Conservation (phyloP, 2,888 invertebrate genomes). For the Hypolimnas misippus region DNA sequence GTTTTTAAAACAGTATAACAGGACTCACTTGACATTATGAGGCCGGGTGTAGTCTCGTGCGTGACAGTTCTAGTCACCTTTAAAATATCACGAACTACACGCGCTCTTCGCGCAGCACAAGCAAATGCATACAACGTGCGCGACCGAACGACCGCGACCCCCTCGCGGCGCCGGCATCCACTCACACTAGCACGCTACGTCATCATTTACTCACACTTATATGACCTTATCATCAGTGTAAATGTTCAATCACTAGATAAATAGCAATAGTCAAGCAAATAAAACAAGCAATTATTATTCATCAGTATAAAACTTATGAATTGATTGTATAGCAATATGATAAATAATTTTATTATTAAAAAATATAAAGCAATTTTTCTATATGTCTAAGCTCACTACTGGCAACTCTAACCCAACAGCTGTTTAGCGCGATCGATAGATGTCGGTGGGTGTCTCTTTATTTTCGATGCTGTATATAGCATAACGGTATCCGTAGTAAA, state of each 20-base stretch:
- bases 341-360: neutral
- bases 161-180: conserved; percentile 53
- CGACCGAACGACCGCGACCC: conserved; percentile 58
- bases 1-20: conserved; percentile 21
- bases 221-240: neutral
- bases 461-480: conserved; percentile 73
- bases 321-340: neutral
- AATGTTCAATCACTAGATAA: neutral
- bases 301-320: neutral
- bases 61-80: conserved; percentile 77
- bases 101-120: conserved; percentile 75
- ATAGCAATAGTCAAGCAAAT: conserved; percentile 5
- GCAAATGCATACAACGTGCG: conserved; percentile 70
- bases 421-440: conserved; percentile 79
- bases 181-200: conserved; percentile 28
- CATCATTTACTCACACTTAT: conserved; percentile 13
- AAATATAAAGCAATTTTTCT: conserved; percentile 4
- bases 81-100: conserved; percentile 71
- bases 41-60: conserved; percentile 74
- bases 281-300: conserved; percentile 7
- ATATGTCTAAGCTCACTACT: conserved; percentile 39
- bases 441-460: conserved; percentile 82
- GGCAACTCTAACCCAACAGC: conserved; percentile 69
- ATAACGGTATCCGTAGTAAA: conserved; percentile 81
- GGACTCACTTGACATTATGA: conserved; percentile 79